Base-by-base conservation (phyloP, 2,888 invertebrate species). In the Dynastes tityus region DNA sequence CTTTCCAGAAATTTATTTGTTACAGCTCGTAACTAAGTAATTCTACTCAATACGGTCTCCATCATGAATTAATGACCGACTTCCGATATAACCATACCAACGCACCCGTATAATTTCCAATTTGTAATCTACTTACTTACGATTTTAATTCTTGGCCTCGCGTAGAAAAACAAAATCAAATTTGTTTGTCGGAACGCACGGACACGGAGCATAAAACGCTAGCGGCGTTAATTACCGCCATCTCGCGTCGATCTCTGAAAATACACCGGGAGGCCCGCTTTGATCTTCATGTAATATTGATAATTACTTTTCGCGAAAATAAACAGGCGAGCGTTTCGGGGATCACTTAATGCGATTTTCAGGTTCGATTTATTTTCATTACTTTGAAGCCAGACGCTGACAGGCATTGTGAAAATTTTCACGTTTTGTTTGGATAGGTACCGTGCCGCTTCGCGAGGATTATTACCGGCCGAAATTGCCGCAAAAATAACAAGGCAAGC, bases 321-420 rank as follows among this genome's bases (percentile, higher is more conserved):
- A 73, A 73, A 73, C 73, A 73, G 40, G 55, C 73, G 32, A 16
- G 40, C 73, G 73, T 73, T 73, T 58, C 61, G 40, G 73, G 32
- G 51, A 73, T 73, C 73, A 58, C 40, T 73, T 73, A 73, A 73
- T 73, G 58, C 58, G 73, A 58, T 58, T 73, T 73, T 58, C 67
- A 67, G 67, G 45, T 67, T 73, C 73, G 73, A 73, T 73, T 73
- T 73, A 73, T 73, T 73, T 73, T 73, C 73, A 73, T 73, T 73
- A 73, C 73, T 73, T 73, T 73, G 73, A 73, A 73, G 73, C 73
- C 73, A 58, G 73, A 58, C 40, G 73, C 73, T 73, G 58, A 73
- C 73, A 58, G 73, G 73, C 58, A 73, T 73, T 73, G 73, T 73
- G 73, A 73, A 73, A 73, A 73, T 73, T 73, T 58, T 58, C 73